Base-by-base conservation (phyloP, 2,797 vertebrate species). In the Tangara arthus region DNA sequence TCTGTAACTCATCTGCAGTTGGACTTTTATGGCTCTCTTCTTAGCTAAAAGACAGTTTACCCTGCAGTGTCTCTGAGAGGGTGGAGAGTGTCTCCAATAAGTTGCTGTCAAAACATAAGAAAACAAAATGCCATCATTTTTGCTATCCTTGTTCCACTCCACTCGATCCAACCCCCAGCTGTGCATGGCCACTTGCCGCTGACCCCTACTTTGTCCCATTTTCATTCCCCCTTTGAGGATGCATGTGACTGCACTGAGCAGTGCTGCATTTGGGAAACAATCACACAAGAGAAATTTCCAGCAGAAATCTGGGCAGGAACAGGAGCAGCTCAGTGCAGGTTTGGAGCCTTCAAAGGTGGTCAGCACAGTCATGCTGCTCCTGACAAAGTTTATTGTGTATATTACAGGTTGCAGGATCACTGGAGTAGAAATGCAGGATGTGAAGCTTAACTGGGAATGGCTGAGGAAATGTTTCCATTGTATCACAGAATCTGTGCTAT, bases 1-100 rank as follows among this genome's bases (percentile, higher is more conserved):
- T 98, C 97, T 98, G 98, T 98, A 98, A 98, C 98, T 98, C 98
- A 98, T 98, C 98, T 97, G 80, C 82, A 85, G 92, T 97, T 96
- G 77, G 87, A 94, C 97, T 98, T 98, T 95, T 96, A 90, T 93
- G 64, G 37, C 90, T 87, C 46, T 91, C 35, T 91, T 94, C 96
- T 96, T 61, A 96, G 95, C 94, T 97, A 96, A 98, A 97, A 97
- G 95, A 91, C 96, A 53, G 46, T 52, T 92, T 90, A 47, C 34
- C 66, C 76, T 87, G 64, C 73, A 86, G 46, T 12, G 0, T 78
- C 27, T 6, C 30, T 26, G 39, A 88, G 78, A 82, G 27, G 24
- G 64, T 93, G 50, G 39, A 37, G n/a, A 95, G 85, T 35, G 23
- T 68, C 90, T 94, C 75, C 88, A n/a, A 12, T 93, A 94, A 97